These are phyloP conservation scores for Prunella himalayana DNA, from an alignment of 2,113 vertebrate genomes.

Conservation along the genomic window DNA sequence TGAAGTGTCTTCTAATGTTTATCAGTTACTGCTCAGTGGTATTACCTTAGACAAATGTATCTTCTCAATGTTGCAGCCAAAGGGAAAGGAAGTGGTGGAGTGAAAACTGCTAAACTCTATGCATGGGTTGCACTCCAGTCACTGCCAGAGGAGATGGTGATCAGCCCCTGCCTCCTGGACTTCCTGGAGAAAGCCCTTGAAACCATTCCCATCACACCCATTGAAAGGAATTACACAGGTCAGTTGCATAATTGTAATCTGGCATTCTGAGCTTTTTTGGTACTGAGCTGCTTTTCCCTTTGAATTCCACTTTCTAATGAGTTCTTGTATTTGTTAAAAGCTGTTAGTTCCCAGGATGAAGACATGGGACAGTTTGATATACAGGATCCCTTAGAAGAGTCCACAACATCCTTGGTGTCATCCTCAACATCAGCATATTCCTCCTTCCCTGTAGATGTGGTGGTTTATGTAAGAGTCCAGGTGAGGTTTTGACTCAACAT, in stretches of 20 bases:
- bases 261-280: neutral
- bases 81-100: conserved; percentile 87
- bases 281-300: neutral
- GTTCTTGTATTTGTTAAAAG: conserved; percentile 65
- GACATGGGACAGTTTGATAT: conserved; percentile 95
- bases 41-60: neutral
- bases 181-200: conserved; percentile 97
- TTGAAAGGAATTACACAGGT: conserved; percentile 90
- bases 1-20: neutral
- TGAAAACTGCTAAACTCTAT: conserved; percentile 95
- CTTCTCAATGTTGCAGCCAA: conserved; percentile 81
- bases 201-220: conserved; percentile 96
- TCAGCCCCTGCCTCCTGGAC: conserved; percentile 94
- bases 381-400: conserved; percentile 91
- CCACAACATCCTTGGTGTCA: conserved; percentile 90
- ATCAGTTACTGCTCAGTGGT: neutral
- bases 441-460: conserved; percentile 97
- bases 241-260: neutral
- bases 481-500: conserved; percentile 60
- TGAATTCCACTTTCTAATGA: neutral
- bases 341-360: conserved; percentile 89
- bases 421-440: conserved; percentile 93
- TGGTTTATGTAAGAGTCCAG: conserved; percentile 98
- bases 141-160: conserved; percentile 97
- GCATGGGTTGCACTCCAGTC: conserved; percentile 98